Percentiles rank a stretch among this genome's conserved stretches.
phyloP scores from a whole-genome alignment of 2,113 vertebrate genomes.

The Hemiscyllium ocellatum region DNA sequence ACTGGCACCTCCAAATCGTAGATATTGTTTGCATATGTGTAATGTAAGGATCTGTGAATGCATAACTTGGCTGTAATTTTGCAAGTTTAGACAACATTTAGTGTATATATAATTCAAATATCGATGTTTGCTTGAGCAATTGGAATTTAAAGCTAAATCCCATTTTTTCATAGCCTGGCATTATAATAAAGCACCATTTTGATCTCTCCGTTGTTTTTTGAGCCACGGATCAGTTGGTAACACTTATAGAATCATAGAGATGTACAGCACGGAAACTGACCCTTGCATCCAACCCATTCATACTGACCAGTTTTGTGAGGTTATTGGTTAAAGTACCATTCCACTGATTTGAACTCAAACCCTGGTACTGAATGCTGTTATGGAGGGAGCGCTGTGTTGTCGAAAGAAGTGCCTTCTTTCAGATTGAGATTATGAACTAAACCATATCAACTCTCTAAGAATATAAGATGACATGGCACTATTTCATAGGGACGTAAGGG shows the following conservation, averaged over 20 bases:
- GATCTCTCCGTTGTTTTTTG: neutral
- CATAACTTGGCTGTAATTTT: neutral
- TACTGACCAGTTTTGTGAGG: neutral
- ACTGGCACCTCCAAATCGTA: neutral
- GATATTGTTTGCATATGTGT: neutral
- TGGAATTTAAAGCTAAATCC: neutral
- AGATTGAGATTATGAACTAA: neutral
- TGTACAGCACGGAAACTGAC: no score
- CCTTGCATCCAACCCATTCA: no score
- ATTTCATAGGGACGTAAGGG: neutral
- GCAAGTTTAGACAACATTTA: neutral
- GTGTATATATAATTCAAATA: neutral
- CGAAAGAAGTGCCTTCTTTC: neutral
- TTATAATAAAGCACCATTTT: neutral
- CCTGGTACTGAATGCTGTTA: neutral
- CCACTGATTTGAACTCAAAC: neutral
- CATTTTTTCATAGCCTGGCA: neutral
- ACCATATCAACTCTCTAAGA: neutral
- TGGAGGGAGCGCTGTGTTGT: neutral
- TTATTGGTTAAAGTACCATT: neutral
- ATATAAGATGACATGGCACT: neutral
- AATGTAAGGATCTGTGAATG: neutral
- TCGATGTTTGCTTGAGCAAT: neutral
- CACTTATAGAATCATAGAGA: neutral
- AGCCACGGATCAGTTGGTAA: neutral